Evolutionary conservation across 2,113 vertebrate species (phyloP), one percentile per base, ranked within the genome.

Genomic region (Mobula hypostoma): DNA sequence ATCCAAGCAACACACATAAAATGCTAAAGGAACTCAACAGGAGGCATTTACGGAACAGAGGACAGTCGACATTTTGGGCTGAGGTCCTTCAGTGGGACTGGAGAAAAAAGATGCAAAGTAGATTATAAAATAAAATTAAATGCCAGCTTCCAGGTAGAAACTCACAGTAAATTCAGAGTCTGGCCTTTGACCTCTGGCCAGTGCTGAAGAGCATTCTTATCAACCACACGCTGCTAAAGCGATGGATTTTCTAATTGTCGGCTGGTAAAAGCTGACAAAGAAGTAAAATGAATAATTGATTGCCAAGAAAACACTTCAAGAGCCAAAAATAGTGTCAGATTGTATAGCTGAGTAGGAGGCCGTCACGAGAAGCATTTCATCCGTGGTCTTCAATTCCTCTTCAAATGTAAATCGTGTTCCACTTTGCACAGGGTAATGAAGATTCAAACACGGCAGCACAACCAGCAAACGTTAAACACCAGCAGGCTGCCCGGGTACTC

Each of bases 231-330:
- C 9, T 29, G 88, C 32, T 3, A 21, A 7, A 21, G 5, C 21
- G 36, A 40, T 27, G 70, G n/a, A 92, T 88, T 63, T 82, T 66
- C 63, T 58, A 63, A 61, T 19, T 9, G 66, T 3, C 8, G 6
- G 7, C 36, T 91, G 36, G 6, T 93, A 93, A 93, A 56, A 27
- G 9, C 83, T 56, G 70, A 56, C 91, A 27, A 12, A 48, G 24
- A 93, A 56, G 27, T 36, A 48, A 93, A 74, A 74, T 93, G n/a
- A 76, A 93, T 76, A 74, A 72, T 93, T 29, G 36, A 56, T 93
- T 74, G 68, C 91, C 36, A 11, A 72, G 70, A 76, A 56, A 93
- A 93, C 36, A 56, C 68, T 74, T 74, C 70, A 92, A 70, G 36
- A 74, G 40, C 40, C 32, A 93, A 70, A 93, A 56, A 90, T 15